Base-by-base conservation (phyloP, 2,888 invertebrate species). In the Drosophila neoperkinsi region DNA sequence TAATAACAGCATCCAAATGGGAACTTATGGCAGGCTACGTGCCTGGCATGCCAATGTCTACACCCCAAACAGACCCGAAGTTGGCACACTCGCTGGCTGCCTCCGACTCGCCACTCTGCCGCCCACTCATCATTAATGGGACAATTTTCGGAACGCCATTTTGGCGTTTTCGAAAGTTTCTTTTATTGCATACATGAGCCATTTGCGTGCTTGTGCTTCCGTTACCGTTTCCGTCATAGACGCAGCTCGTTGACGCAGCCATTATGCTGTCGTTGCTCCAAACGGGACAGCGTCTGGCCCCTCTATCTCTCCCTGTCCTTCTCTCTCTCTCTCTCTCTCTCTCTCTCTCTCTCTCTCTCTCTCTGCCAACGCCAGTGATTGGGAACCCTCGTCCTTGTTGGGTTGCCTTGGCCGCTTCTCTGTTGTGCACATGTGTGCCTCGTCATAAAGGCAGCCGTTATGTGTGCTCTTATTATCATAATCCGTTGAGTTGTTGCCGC, bases 111-210 rank as follows among this genome's bases (percentile, higher is more conserved):
- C 30, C 21, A 10, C n/a, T 46, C 18, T 31, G 3, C 43, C 49
- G 61, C 69, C 74, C 73, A 65, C 77, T 74, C 71, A 64, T 69
- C 90, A 81, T 88, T 83, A 76, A 82, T 76, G 78, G 86, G 76
- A 73, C 88, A 88, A 91, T 90, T 88, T 81, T 90, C 82, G 88
- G 81, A 90, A 83, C 82, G 82, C 82, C 89, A 83, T 90, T 88
- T 82, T 82, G 90, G 77, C 83, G 79, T 91, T 87, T 91, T 91
- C 81, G 77, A 87, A 90, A 91, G 78, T 91, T 91, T 89, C 82
- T 84, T 91, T 91, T 91, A 91, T 91, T 91, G 88, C 89, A 86
- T 88, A 88, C 87, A 91, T 91, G 87, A 90, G 85, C 88, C 84
- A 88, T 91, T 90, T 83, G 84, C 74, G 88, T 91, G 91, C 84